A percentile compares a stretch with the other conserved stretches of the same genome.
Conservation (phyloP, 2,888 invertebrate species). For the Orchestes rusci region DNA sequence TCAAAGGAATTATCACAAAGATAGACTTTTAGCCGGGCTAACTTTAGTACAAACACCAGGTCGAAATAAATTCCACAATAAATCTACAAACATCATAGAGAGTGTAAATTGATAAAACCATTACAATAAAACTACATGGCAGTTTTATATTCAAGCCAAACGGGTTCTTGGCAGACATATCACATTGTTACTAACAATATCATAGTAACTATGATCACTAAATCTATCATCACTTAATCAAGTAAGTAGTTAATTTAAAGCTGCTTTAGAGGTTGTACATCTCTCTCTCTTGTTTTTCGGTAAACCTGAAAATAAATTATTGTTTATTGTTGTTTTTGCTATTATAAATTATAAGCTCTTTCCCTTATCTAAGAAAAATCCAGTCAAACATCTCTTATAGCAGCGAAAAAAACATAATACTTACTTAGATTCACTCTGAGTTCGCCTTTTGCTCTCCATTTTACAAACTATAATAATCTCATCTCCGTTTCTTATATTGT, state of each 20-base stretch:
- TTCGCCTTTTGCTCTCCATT: conserved; percentile 69
- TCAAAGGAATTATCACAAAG: too few species aligned
- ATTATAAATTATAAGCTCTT: too few species aligned
- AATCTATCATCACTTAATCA: neutral
- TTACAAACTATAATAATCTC: conserved; percentile 86
- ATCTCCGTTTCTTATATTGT: conserved; percentile 83
- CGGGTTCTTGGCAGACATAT: conserved; percentile 27
- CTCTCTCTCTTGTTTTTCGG: conserved; percentile 26
- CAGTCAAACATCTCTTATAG: conserved; percentile 1
- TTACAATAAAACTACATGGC: conserved; percentile 31
- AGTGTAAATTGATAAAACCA: too few species aligned
- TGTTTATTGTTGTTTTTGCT: neutral
- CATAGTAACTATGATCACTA: neutral
- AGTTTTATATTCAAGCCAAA: conserved; percentile 27
- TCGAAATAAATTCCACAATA: too few species aligned
- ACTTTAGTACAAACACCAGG: too few species aligned
- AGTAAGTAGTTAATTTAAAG: conserved; percentile 7
- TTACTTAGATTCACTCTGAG: conserved; percentile 29
- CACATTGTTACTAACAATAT: conserved; percentile 23
- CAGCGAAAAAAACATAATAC: conserved; percentile 8
- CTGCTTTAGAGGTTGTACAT: conserved; percentile 26
- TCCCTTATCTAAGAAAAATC: neutral
- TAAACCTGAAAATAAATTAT: conserved; percentile 10
- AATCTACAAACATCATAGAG: too few species aligned
- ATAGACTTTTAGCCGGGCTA: too few species aligned